These are phyloP conservation scores for Plutomurus gul DNA, from an alignment of 1,140 invertebrate genomes.

Conservation along the genomic window DNA sequence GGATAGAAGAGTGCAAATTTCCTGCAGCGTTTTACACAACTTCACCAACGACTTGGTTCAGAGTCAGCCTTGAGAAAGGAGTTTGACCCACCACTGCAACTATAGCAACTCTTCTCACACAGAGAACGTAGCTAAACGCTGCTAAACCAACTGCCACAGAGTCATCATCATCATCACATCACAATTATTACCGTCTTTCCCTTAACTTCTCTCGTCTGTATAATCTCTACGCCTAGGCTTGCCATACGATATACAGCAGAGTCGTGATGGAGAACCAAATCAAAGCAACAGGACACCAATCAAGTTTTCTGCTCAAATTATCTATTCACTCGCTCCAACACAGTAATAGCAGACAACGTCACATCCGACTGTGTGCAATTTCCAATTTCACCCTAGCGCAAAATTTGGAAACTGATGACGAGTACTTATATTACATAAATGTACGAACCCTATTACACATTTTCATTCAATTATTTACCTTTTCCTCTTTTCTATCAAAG, in stretches of 20 bases:
- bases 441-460: no score
- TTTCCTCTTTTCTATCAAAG: no score
- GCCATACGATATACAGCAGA: no score
- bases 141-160: background rate
- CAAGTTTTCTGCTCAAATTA: no score
- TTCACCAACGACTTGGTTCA: background rate
- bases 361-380: background rate
- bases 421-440: background rate
- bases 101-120: background rate
- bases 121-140: no score
- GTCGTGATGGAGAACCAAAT: no score
- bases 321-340: background rate
- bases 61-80: conserved; percentile 53
- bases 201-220: no score
- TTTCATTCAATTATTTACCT: no score
- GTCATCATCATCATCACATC: background rate
- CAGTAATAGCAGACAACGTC: background rate
- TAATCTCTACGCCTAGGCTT: no score
- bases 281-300: no score
- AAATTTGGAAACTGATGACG: background rate
- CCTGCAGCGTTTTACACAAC: conserved; percentile 42
- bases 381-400: background rate
- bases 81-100: conserved; percentile 49
- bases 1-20: conserved; percentile 44
- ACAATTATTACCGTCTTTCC: background rate